These are phyloP conservation scores for Drosophila parabipectinata DNA, from an alignment of 1,140 invertebrate species.

Conservation along the genomic window DNA sequence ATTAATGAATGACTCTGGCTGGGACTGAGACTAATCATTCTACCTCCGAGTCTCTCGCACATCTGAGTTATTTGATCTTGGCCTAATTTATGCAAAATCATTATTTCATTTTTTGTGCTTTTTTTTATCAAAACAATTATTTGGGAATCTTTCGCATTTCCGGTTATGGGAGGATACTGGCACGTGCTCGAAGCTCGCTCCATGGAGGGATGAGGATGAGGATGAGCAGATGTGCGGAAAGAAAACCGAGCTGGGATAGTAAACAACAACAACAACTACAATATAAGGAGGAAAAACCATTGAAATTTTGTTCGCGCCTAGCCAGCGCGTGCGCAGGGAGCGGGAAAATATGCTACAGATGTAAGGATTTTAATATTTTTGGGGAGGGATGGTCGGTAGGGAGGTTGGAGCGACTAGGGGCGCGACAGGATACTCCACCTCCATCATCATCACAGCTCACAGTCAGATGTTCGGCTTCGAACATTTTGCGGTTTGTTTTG, in stretches of 20 bases:
- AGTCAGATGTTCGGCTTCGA: constrained; percentile 47
- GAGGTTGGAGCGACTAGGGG: neutral
- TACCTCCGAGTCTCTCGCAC: constrained; percentile 11
- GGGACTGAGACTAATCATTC: constrained; percentile 62
- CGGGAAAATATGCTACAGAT: constrained; percentile 1
- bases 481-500: constrained; percentile 78
- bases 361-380: neutral
- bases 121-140: constrained; percentile 1
- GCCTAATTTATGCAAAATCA: constrained; percentile 69
- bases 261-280: neutral
- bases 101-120: constrained; percentile 6
- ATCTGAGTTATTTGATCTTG: constrained; percentile 51
- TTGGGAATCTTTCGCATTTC: constrained; percentile 45
- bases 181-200: constrained; percentile 35
- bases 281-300: constrained; percentile 37
- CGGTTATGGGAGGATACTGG: constrained; percentile 35
- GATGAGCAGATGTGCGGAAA: constrained; percentile 20
- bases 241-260: constrained; percentile 10
- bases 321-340: constrained; percentile 46
- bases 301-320: constrained; percentile 57
- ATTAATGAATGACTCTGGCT: constrained; percentile 70
- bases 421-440: constrained; percentile 35
- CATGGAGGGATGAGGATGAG: neutral
- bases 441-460: constrained; percentile 46
- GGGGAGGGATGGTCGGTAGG: neutral